Percentiles rank a stretch among this genome's conserved stretches.
Evolutionary conservation across 2,113 vertebrate species (phyloP).

Genomic region (Mixornis gularis): DNA sequence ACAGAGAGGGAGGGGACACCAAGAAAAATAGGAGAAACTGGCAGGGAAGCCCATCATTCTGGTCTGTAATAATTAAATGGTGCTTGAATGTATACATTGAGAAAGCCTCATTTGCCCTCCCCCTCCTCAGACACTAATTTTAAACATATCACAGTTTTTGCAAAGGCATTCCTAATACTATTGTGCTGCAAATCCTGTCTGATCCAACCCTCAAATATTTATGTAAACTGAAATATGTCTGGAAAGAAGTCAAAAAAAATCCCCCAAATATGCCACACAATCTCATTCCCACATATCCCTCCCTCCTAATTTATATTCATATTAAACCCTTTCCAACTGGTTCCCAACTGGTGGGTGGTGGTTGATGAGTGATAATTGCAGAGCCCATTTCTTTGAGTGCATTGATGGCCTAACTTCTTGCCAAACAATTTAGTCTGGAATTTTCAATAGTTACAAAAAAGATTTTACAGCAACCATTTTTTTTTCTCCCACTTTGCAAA

Average conservation of each 20-base stretch:
- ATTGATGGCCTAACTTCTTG: neutral
- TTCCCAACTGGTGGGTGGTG: constrained; percentile 28
- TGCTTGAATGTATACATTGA: neutral
- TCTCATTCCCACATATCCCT: constrained; percentile 12
- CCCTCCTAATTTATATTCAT: constrained; percentile 38
- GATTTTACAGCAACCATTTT: neutral
- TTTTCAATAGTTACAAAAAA: constrained; percentile 20
- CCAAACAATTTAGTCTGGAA: constrained; percentile 21
- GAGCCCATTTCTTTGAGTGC: constrained; percentile 27
- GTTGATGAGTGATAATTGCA: constrained; percentile 56
- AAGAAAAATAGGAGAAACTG: neutral
- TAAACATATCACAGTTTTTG: constrained; percentile 63
- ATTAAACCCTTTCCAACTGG: constrained; percentile 22
- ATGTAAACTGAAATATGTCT: constrained; percentile 75
- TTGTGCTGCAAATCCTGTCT: constrained; percentile 75
- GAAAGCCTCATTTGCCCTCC: neutral
- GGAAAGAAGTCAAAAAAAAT: constrained; percentile 66
- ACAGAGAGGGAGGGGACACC: neutral
- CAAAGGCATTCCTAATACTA: constrained; percentile 66
- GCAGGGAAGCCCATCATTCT: neutral
- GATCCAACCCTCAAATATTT: constrained; percentile 73
- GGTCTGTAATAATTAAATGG: constrained; percentile 12
- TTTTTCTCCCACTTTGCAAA: neutral
- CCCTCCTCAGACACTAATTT: constrained; percentile 38
- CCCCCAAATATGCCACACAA: constrained; percentile 33